Conservation (phyloP, 1,140 invertebrate species). For the Pogonognathellus flavescens region DNA sequence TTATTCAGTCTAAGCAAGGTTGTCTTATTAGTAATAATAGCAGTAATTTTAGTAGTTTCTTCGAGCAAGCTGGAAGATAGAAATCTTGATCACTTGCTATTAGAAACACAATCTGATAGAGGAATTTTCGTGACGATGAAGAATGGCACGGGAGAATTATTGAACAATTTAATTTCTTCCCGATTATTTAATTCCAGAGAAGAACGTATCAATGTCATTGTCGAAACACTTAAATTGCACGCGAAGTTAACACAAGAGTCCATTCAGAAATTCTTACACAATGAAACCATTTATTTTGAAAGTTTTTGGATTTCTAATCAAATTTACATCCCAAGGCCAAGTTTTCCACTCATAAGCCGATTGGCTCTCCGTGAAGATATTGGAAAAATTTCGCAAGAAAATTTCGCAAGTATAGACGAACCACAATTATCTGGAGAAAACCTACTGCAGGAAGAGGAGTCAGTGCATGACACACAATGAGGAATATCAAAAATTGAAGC, state of each 20-base stretch:
- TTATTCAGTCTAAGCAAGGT: too few species aligned
- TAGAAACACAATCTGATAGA: not conserved
- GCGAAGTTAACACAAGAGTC: not conserved
- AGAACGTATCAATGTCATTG: not conserved
- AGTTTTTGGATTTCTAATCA: slow-evolving; percentile 23
- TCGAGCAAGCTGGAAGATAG: too few species aligned
- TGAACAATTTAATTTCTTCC: not conserved
- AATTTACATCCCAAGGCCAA: not conserved
- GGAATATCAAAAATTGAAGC: not conserved
- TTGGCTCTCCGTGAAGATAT: not conserved
- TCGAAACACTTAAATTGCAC: not conserved
- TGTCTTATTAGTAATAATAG: too few species aligned
- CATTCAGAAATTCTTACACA: not conserved
- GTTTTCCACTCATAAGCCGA: not conserved
- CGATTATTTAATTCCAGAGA: not conserved
- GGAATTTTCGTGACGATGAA: slow-evolving; percentile 4
- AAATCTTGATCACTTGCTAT: not conserved
- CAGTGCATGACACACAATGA: not conserved
- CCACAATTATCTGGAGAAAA: not conserved
- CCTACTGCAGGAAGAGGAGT: not conserved
- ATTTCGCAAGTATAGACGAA: not conserved
- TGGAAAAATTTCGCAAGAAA: not conserved
- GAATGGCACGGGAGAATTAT: not conserved
- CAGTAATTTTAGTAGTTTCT: too few species aligned
- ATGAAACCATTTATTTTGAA: not conserved